phyloP scores from a whole-genome alignment of 2,888 invertebrate genomes.

The Parthenolecanium corni region DNA sequence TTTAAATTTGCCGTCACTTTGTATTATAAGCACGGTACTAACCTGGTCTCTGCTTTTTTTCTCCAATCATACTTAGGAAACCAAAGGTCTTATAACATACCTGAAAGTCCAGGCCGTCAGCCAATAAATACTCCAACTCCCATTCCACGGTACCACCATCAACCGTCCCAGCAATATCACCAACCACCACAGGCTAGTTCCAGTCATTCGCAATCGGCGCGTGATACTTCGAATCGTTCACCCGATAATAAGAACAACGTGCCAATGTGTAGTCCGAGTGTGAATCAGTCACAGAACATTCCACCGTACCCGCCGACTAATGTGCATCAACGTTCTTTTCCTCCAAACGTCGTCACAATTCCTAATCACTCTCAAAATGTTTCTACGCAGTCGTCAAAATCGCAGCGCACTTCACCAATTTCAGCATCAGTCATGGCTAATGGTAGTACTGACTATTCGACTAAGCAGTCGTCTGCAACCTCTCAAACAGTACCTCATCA shows the following conservation, averaged over 20 bases:
- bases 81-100: slow-evolving; percentile 19
- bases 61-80: slow-evolving; percentile 5
- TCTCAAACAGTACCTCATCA: slow-evolving; percentile 33
- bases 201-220: slow-evolving; percentile 4
- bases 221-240: slow-evolving; percentile 11
- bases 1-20: no score
- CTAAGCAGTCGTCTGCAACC: background rate
- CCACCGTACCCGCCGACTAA: slow-evolving; percentile 32
- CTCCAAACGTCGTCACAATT: slow-evolving; percentile 12
- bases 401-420: slow-evolving; percentile 21
- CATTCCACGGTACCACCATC: slow-evolving; percentile 4
- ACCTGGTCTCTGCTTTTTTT: no score
- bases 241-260: slow-evolving; percentile 33
- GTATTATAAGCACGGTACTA: no score
- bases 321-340: slow-evolving; percentile 4
- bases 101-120: slow-evolving; percentile 2
- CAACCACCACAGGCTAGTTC: background rate
- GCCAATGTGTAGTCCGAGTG: slow-evolving; percentile 32
- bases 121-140: slow-evolving; percentile 7
- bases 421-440: slow-evolving; percentile 8
- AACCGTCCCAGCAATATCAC: slow-evolving; percentile 16
- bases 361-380: slow-evolving; percentile 12
- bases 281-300: slow-evolving; percentile 33
- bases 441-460: slow-evolving; percentile 12
- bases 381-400: slow-evolving; percentile 3